A percentile compares a stretch with the other conserved stretches of the same genome.
Conservation (phyloP, 2,888 invertebrate species). For the Bhutanitis thaidina region DNA sequence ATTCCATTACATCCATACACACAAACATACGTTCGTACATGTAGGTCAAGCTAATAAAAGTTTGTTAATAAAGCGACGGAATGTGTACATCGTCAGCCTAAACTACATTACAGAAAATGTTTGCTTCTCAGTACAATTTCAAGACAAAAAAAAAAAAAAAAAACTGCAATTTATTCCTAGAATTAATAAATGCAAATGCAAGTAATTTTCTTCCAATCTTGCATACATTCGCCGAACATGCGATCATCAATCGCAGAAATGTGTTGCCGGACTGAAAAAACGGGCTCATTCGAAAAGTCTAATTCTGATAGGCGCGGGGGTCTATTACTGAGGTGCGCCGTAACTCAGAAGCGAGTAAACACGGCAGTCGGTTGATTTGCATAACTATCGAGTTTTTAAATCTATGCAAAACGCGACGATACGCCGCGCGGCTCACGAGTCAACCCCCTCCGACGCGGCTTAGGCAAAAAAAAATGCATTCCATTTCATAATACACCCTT, state of each 20-base stretch:
- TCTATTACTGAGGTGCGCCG: constrained; percentile 68
- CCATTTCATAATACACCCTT: constrained; percentile 59
- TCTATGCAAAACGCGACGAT: constrained; percentile 79
- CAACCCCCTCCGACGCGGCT: constrained; percentile 43
- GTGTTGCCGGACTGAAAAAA: constrained; percentile 31
- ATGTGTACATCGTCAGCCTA: too few species aligned
- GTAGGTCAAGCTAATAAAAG: too few species aligned
- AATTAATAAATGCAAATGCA: too few species aligned
- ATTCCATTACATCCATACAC: too few species aligned
- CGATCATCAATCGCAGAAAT: constrained; percentile 50
- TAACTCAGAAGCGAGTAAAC: constrained; percentile 76
- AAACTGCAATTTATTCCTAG: too few species aligned
- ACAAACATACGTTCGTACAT: too few species aligned
- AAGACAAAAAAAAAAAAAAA: too few species aligned
- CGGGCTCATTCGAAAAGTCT: constrained; percentile 40
- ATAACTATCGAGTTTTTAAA: constrained; percentile 78
- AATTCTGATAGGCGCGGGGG: constrained; percentile 62
- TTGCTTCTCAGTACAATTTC: too few species aligned
- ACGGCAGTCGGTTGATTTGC: constrained; percentile 69
- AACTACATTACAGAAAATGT: too few species aligned
- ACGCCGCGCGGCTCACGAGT: constrained; percentile 68
- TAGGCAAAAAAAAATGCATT: constrained; percentile 56
- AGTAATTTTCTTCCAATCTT: too few species aligned
- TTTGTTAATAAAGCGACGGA: too few species aligned
- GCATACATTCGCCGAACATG: constrained; percentile 36